Conservation (phyloP, 2,888 invertebrate species). For the Stenodera caucasica region DNA sequence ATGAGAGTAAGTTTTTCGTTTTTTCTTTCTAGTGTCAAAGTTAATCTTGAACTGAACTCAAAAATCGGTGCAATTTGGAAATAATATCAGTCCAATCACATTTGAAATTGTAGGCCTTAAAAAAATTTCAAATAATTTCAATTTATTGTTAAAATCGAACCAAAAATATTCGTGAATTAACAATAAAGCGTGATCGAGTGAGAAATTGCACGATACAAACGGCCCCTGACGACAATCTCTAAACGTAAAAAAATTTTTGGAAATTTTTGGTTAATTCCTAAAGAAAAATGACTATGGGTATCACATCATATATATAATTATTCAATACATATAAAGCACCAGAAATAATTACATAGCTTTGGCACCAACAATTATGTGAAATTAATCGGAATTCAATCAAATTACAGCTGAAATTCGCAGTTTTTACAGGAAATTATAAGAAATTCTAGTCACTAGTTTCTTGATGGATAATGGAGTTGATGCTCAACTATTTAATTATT, state of each 20-base stretch:
- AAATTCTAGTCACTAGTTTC: background rate
- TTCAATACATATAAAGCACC: constrained; percentile 50
- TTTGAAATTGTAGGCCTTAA: constrained; percentile 24
- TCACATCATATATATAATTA: constrained; percentile 50
- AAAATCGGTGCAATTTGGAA: constrained; percentile 27
- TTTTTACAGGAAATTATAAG: too few species aligned
- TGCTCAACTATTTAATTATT: constrained; percentile 46
- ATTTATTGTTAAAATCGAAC: too few species aligned
- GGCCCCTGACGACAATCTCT: constrained; percentile 23
- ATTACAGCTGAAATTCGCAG: too few species aligned
- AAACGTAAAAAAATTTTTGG: background rate
- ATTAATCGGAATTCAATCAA: too few species aligned
- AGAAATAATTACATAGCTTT: constrained; percentile 48
- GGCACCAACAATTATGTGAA: constrained; percentile 35
- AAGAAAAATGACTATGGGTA: constrained; percentile 43
- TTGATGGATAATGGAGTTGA: constrained; percentile 33
- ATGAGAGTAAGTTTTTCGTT: constrained; percentile 19
- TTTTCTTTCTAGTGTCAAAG: background rate
- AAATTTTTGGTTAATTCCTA: background rate
- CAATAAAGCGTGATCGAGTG: constrained; percentile 25
- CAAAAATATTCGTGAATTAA: constrained; percentile 3
- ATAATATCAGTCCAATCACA: constrained; percentile 31
- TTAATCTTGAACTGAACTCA: constrained; percentile 36
- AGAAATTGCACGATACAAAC: constrained; percentile 27
- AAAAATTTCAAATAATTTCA: constrained; percentile 8